Evolutionary conservation across 2,113 vertebrate genomes (phyloP).

Genomic region (Anguilla japonica): DNA sequence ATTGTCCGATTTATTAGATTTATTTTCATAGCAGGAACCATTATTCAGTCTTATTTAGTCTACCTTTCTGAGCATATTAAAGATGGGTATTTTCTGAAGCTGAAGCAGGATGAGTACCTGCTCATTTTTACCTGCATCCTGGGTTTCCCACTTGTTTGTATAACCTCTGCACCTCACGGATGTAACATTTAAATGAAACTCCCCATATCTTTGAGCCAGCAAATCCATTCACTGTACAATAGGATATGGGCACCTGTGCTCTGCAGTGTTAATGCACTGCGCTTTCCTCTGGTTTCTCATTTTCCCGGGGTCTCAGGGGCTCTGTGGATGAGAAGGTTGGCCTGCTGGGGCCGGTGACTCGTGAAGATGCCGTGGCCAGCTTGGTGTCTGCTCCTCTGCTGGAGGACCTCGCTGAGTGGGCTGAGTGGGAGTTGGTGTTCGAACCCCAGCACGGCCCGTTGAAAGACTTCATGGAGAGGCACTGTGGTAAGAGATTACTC

Average conservation of each 20-base stretch:
- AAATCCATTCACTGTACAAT: not conserved
- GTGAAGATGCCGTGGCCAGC: constrained; percentile 60
- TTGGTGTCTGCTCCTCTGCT: constrained; percentile 70
- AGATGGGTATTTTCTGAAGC: not conserved
- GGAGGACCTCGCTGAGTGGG: constrained; percentile 72
- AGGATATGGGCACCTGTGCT: not conserved
- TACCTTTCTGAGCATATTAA: not conserved
- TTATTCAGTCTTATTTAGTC: not conserved
- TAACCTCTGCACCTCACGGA: not conserved
- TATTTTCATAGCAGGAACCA: not conserved
- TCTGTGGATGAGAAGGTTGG: constrained; percentile 56
- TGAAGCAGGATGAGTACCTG: not conserved
- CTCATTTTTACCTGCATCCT: not conserved
- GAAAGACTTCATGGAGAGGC: constrained; percentile 71
- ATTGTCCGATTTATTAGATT: not conserved
- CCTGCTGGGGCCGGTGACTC: constrained; percentile 61
- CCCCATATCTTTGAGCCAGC: not conserved
- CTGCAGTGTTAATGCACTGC: not conserved
- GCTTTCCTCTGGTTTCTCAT: not conserved
- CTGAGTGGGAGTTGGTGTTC: constrained; percentile 74
- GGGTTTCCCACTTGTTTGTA: not conserved
- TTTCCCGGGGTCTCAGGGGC: constrained; percentile 35
- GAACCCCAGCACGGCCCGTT: constrained; percentile 63
- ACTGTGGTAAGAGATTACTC: constrained; percentile 36
- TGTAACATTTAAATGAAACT: not conserved